These are phyloP conservation scores for Mechanitis mazaeus DNA, from an alignment of 2,888 invertebrate species.

Conservation along the genomic window DNA sequence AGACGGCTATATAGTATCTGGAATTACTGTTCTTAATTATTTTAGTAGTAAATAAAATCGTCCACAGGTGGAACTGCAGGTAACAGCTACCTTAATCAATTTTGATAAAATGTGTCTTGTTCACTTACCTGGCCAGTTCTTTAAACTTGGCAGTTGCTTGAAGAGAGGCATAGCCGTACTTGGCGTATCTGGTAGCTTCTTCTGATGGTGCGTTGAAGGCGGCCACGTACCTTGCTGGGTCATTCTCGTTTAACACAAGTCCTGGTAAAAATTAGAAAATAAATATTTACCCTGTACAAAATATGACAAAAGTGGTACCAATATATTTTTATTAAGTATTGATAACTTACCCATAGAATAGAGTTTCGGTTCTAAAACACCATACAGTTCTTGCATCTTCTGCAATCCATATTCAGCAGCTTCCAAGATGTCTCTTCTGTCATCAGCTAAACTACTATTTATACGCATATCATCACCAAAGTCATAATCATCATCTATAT, in stretches of 20 bases:
- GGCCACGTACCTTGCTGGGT: constrained; percentile 83
- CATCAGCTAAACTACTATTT: constrained; percentile 37
- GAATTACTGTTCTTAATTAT: too few relatives aligned
- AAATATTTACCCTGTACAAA: too few relatives aligned
- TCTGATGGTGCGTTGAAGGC: constrained; percentile 83
- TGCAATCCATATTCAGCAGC: constrained; percentile 82
- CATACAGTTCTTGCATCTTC: constrained; percentile 80
- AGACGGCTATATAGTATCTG: too few relatives aligned
- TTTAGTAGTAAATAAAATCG: too few relatives aligned
- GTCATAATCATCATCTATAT: constrained; percentile 26
- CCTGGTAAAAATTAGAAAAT: constrained; percentile 57
- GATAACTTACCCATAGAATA: constrained; percentile 80
- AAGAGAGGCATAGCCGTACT: constrained; percentile 82
- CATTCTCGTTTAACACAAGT: constrained; percentile 77
- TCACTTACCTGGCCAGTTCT: constrained; percentile 73
- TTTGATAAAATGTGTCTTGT: too few relatives aligned
- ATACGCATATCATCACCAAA: constrained; percentile 33
- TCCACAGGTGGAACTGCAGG: too few relatives aligned
- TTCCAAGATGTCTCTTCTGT: constrained; percentile 74
- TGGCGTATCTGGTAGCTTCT: constrained; percentile 77
- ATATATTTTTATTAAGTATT: neutral
- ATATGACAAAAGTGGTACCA: too few relatives aligned
- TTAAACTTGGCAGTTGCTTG: constrained; percentile 79
- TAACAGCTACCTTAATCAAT: too few relatives aligned
- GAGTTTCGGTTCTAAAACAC: constrained; percentile 80